Evolutionary conservation across 37 sponge, comb jelly and placozoan genomes (phyloP), one percentile per base, ranked within the genome.

Genomic region (Crambe crambe): DNA sequence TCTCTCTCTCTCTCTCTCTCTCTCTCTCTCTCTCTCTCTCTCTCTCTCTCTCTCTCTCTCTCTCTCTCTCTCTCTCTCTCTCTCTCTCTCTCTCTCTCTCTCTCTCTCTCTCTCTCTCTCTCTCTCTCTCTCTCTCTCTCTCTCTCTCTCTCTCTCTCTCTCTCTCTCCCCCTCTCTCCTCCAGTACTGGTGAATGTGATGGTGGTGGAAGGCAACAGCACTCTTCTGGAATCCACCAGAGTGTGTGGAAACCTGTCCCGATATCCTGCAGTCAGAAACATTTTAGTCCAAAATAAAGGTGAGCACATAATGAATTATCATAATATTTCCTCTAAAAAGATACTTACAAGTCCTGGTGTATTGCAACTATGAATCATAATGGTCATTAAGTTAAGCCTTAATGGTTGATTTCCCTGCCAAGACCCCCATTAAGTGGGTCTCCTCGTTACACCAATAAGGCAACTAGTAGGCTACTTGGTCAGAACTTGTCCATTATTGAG

Each of bases 231-330:
- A 27, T 83, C 82, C 31, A 43, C 75, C 23, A 58, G 95, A 29
- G 89, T 88, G 23, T 85, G 72, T 77, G 95, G 95, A 0, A 95
- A 95, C 77, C 79, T 95, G 73, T 84, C 95, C 21, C 39, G 89
- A 54, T 41, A 79, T 47, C 38, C 73, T 3, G 34, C 37, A 1
- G 93, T 92, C 57, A 72, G 95, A 38, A 23, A 81, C 12, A 22
- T 85, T 51, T 30, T 95, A 0, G 77, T 57, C 6, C 37, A 77
- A 42, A 34, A 47, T 3, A 87, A 85, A 85, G 86, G 95, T 91
- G 31, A 6, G 73, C 17, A 60, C 25, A 68, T 37, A 40, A 23
- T 10, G 18, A 5, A 70, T 12, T 30, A 32, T 9, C 43, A 70
- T 23, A 70, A 22, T 18, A 23, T 41, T 18, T 12, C 6, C 23